phyloP scores from a whole-genome alignment of 2,797 vertebrate species.

The Pseudochromis fuscus region DNA sequence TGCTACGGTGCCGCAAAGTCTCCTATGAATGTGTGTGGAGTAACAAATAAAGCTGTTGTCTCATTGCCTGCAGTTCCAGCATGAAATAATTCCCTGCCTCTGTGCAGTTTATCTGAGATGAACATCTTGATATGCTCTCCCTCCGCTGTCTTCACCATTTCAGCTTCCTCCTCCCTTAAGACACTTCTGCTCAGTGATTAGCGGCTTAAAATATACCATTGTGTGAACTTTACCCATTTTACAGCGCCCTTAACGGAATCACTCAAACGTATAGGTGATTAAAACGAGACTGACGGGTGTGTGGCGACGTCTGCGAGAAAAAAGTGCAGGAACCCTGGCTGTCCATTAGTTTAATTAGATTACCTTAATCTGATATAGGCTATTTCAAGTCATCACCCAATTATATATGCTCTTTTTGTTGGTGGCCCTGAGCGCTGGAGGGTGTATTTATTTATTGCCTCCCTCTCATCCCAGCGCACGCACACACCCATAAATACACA shows the following conservation, averaged over 20 bases:
- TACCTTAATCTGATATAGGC: constrained; percentile 73
- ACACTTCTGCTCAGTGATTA: constrained; percentile 55
- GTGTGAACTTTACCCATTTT: constrained; percentile 50
- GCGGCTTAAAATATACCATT: constrained; percentile 55
- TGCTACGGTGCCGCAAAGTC: constrained; percentile 6
- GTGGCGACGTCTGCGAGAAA: constrained; percentile 48
- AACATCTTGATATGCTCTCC: constrained; percentile 64
- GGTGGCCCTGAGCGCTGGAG: constrained; percentile 70
- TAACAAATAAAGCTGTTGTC: constrained; percentile 48
- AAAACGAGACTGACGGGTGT: constrained; percentile 69
- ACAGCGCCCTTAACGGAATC: constrained; percentile 50
- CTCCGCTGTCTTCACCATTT: constrained; percentile 30
- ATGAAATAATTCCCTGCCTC: constrained; percentile 38
- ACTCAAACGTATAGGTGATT: constrained; percentile 70
- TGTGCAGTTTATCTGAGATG: constrained; percentile 66
- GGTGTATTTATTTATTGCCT: constrained; percentile 63
- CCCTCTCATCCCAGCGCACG: constrained; percentile 5
- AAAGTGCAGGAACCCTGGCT: constrained; percentile 49
- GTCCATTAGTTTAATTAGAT: constrained; percentile 78
- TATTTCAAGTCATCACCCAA: constrained; percentile 71
- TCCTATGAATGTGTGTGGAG: constrained; percentile 5
- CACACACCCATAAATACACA: constrained; percentile 20
- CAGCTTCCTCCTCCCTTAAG: constrained; percentile 31
- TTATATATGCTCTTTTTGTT: constrained; percentile 68
- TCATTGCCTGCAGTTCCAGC: constrained; percentile 50